Base-by-base conservation (phyloP, 2,888 invertebrate genomes). In the Eupithecia subfuscata region DNA sequence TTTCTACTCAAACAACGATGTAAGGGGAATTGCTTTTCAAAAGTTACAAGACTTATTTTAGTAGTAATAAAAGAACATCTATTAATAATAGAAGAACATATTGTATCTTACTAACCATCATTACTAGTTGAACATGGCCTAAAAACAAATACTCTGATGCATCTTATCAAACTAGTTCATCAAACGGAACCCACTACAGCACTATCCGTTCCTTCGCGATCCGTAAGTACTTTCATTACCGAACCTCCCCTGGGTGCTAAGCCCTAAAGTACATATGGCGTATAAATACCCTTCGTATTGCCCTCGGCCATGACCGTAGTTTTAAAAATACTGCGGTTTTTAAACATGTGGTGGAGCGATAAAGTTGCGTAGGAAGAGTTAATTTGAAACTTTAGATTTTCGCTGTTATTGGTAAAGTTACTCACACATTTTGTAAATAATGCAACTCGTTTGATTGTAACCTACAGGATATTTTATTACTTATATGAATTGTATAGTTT, bases 191-290 rank as follows among this genome's bases (percentile, higher is more conserved):
- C 70, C 80, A 81, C 75, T 75, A 73, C 78, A 79, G 76, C 73
- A 68, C 78, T 79, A 80, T 80, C 73, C 76, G 74, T 82, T 84
- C 82, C 81, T 84, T 81, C 74, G 80, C 80, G 81, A 84, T 82
- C 86, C 82, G 82, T 82, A 81, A 82, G 78, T 81, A 76, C 86
- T 73, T 86, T 84, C 84, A 71, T 73, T 88, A 89, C 90, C 90
- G 91, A 89, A 91, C 78, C 87, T 92, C 93, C 91, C 90, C 76
- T 81, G 91, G 88, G 82, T 79, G 77, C 85, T 89, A 88, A 88
- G 88, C 92, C 89, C 91, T 85, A 87, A 87, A 84, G 90, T 93
- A 90, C 95, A 95, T 95, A 95, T 95, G 95, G 94, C 94, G 91
- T 89, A 84, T 94, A 95, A 95, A 95, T 91, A 92, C 86, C 86